A percentile compares a stretch with the other conserved stretches of the same genome.
Conservation (phyloP, 64 coral and sea anemone genomes). For the Cladopsammia gracilis region DNA sequence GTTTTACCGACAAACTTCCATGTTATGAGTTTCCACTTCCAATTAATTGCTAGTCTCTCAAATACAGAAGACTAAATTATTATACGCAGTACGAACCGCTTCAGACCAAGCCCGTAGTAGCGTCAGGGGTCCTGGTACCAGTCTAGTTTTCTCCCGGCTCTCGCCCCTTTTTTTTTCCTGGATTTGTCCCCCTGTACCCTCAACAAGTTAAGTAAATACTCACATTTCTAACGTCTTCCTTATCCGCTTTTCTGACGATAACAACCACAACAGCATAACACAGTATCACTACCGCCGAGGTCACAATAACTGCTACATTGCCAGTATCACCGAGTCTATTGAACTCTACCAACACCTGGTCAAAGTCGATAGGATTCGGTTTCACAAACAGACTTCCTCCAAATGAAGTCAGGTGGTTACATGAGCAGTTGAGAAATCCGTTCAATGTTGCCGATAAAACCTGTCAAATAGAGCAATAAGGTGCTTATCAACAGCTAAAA, state of each 20-base stretch:
- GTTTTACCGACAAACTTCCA: too few species aligned
- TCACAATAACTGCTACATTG: constrained; percentile 74
- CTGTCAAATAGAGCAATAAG: background rate
- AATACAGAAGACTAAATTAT: too few species aligned
- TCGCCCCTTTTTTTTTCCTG: too few species aligned
- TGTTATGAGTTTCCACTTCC: too few species aligned
- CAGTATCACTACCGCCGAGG: constrained; percentile 32
- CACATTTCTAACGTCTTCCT: constrained; percentile 63
- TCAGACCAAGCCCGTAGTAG: too few species aligned
- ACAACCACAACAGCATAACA: constrained; percentile 54
- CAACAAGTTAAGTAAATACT: background rate
- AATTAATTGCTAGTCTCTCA: too few species aligned
- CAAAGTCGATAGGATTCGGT: constrained; percentile 83
- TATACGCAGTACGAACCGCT: too few species aligned
- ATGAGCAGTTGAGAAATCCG: constrained; percentile 40
- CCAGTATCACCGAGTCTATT: constrained; percentile 37
- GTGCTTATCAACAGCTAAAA: background rate
- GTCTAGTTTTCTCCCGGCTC: too few species aligned
- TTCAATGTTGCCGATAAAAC: constrained; percentile 23
- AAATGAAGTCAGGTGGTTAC: constrained; percentile 82
- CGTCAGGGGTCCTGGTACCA: too few species aligned
- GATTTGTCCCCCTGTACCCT: too few species aligned
- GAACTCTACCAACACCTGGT: constrained; percentile 68
- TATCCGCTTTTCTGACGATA: constrained; percentile 66
- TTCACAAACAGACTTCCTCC: constrained; percentile 65